Base-by-base conservation (phyloP, 2,113 vertebrate genomes). In the Vimba vimba region DNA sequence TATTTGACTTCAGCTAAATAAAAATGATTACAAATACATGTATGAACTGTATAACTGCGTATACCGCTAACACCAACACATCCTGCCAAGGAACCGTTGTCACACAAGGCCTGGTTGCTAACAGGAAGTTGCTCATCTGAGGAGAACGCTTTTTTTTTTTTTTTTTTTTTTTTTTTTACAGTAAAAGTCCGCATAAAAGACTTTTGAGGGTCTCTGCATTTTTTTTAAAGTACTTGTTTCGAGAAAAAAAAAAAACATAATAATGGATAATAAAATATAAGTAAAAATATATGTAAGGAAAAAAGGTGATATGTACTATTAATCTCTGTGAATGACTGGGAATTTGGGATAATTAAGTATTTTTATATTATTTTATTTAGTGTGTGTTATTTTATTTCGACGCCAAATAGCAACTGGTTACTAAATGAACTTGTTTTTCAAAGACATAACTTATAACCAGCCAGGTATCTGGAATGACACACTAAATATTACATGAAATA, bases 91-190 rank as follows among this genome's bases (percentile, higher is more conserved):
- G 85, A 89, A 91, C 89, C 74, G 89, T 88, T 86, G 77, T 60
- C 77, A 92, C 87, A 36, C n/a, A 17, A 43, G 60, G 82, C 60
- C 79, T 86, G 92, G 93, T 94, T 93, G 90, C 91, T 92, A 94
- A 92, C 89, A 45, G 91, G 92, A 95, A 93, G 88, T 85, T 62
- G 27, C 12, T 13, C 55, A 36, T 36, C 7, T 25, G 17, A 30
- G 74, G 30, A 13, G 10, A 15, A 0, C 43, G 17, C 6, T 33
- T 4, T 3, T 15, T 23, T 27, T 39, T 52, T 79, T 66, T 30
- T 27, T 39, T 52, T 79, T 66, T 30, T 33, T 4, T 3, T 15
- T 23, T 27, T 39, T 52, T 79, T 66, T 30, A 83, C 81, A 85
- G 52, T 87, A 83, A 83, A 73, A 59, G 81, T 59, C 17, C 5